A percentile compares a stretch with the other conserved stretches of the same genome.
Evolutionary conservation across 2,888 invertebrate species (phyloP).

Genomic region (Masnerella sp.): DNA sequence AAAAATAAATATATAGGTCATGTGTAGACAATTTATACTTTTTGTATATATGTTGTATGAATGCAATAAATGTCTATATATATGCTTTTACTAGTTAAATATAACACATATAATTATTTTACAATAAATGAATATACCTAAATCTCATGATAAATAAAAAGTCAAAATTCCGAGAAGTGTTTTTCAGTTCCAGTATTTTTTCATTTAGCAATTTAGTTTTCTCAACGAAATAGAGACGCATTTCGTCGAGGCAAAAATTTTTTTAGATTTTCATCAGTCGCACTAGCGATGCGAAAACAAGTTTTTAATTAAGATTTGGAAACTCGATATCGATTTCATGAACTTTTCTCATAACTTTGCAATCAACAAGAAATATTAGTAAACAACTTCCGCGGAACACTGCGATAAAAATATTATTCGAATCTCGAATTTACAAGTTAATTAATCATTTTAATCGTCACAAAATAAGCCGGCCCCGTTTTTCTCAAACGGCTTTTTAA

Average conservation of each 20-base stretch:
- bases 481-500: neutral
- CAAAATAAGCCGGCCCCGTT: too few relatives aligned
- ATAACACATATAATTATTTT: too few relatives aligned
- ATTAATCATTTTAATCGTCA: neutral
- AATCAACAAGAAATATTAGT: constrained; percentile 17
- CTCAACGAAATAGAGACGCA: constrained; percentile 11
- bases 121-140: too few relatives aligned
- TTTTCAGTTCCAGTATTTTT: too few relatives aligned
- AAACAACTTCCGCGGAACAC: constrained; percentile 3
- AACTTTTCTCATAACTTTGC: constrained; percentile 37
- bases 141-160: too few relatives aligned
- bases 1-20: constrained; percentile 3
- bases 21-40: neutral
- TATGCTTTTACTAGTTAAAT: too few relatives aligned
- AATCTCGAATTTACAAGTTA: too few relatives aligned
- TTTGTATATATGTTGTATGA: too few relatives aligned
- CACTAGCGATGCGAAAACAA: constrained; percentile 4
- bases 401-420: constrained; percentile 6
- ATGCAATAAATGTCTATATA: too few relatives aligned
- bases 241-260: neutral
- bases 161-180: too few relatives aligned
- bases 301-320: constrained; percentile 31
- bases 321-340: constrained; percentile 29
- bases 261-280: neutral
- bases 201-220: too few relatives aligned